Evolutionary conservation across 2,797 vertebrate genomes (phyloP), one percentile per base, ranked within the genome.

Genomic region (Sciurus vulgaris): DNA sequence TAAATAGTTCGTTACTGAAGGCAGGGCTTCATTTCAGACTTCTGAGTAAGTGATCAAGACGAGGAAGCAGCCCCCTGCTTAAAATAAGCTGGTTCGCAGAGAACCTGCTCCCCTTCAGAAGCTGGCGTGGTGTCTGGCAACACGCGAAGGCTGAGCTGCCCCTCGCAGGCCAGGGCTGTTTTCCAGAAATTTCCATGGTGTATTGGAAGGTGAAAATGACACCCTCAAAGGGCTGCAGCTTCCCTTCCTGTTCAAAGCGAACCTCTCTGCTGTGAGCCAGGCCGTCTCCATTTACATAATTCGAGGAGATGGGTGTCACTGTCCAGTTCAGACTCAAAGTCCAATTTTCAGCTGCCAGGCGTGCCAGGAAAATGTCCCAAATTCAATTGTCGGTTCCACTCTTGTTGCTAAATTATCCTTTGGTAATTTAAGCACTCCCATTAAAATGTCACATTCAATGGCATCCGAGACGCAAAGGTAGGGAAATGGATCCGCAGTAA

Each of bases 201-300:
- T 96, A 91, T 86, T 89, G 59, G n/a, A 86, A 90, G 81, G 97
- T 97, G 88, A 95, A 97, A 97, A 26, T 2, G 81, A 94, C 96
- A 93, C 86, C 65, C 93, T 86, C 89, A 54, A 79, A 88, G 65
- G 61, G 81, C 5, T 95, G 77, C 90, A 30, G 3, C 69, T 76
- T 81, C 35, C 18, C 54, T 44, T 84, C 65, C 72, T 44, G 30
- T 20, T 78, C 94, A 97, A 94, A 97, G 92, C 82, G 81, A 96
- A 97, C 93, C 94, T 93, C 92, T 97, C 79, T 92, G 96, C 92
- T 90, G 96, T 95, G 79, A 97, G 96, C 96, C 97, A 77, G 89
- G 83, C 14, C n/a, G 93, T 73, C 91, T 94, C 93, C 79, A 73
- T 97, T 97, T 97, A 97, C 81, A 73, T 93, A 94, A 74, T 72